Conservation (phyloP, 2,113 vertebrate genomes). For the Chlorodrepanis virens region DNA sequence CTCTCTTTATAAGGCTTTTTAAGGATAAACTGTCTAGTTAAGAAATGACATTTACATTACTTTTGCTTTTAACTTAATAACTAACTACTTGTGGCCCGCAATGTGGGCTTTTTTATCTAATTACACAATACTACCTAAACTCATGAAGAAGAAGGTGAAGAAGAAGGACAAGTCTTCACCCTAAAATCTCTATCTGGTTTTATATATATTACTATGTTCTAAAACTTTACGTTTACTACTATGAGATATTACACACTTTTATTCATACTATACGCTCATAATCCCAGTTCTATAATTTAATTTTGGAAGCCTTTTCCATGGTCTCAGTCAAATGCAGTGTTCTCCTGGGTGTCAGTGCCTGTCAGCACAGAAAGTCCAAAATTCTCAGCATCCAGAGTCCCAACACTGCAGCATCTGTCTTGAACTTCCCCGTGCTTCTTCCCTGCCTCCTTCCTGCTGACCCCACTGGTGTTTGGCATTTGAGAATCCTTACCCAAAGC, state of each 20-base stretch:
- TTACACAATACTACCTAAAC: background rate
- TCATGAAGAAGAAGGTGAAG: background rate
- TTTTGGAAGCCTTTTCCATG: background rate
- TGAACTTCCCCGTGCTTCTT: background rate
- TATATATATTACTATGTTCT: background rate
- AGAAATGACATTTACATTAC: background rate
- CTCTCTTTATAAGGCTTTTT: background rate
- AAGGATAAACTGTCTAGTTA: background rate
- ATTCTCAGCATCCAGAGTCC: background rate
- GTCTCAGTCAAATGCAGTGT: background rate
- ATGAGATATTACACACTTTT: background rate
- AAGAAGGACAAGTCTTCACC: background rate
- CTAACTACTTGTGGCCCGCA: background rate
- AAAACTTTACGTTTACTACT: background rate
- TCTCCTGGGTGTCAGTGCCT: background rate
- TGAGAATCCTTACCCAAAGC: background rate
- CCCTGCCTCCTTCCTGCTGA: background rate
- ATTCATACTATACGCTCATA: background rate
- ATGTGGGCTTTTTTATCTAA: background rate
- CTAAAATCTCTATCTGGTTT: background rate
- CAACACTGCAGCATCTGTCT: background rate
- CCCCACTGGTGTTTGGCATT: background rate
- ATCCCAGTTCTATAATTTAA: background rate
- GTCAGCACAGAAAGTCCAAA: background rate
- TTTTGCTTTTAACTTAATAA: background rate